Evolutionary conservation across 2,113 vertebrate species (phyloP), one percentile per base, ranked within the genome.

Genomic region (Callocephalon fimbriatum): DNA sequence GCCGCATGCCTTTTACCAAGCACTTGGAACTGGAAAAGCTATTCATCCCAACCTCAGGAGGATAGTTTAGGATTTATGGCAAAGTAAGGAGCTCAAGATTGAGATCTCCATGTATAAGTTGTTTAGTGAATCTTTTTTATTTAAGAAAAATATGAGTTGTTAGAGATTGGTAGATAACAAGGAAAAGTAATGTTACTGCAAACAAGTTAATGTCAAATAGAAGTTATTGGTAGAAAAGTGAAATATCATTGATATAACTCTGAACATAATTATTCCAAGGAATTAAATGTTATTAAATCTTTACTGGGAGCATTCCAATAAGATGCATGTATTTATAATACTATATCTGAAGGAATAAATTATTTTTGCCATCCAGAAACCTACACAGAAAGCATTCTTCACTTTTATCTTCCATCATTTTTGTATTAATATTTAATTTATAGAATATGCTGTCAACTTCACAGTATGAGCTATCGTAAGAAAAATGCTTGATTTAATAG

Each of bases 371-470:
- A 91, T 87, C 76, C 84, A 93, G 79, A 92, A 97, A 95, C 78
- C 75, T 61, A 63, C 25, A 94, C 32, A 67, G 92, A 97, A 96
- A 97, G 97, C 42, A 96, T 96, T 94, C 83, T 83, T 95, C 47
- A 75, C 61, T 94, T 97, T 96, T 88, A 89, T 71, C 92, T 96
- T 88, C 89, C 75, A 89, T 87, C 73, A 97, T 93, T 97, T 98
- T 97, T 95, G 27, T 91, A 91, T 96, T 97, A 97, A 94, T 96
- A 95, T 97, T 97, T 98, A 96, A 96, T 94, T 98, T 98, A 70
- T 66, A 97, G 88, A 96, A 95, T 91, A 94, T 15, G 79, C 97
- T 98, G 96, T 94, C 98, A 97, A 94, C 65, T 82, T 98, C 97
- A 88, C 90, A 97, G 95, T 93, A 82, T 95, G 97, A 96, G 86